Base-by-base conservation (phyloP, 2,888 invertebrate species). In the Leistus spinibarbis region DNA sequence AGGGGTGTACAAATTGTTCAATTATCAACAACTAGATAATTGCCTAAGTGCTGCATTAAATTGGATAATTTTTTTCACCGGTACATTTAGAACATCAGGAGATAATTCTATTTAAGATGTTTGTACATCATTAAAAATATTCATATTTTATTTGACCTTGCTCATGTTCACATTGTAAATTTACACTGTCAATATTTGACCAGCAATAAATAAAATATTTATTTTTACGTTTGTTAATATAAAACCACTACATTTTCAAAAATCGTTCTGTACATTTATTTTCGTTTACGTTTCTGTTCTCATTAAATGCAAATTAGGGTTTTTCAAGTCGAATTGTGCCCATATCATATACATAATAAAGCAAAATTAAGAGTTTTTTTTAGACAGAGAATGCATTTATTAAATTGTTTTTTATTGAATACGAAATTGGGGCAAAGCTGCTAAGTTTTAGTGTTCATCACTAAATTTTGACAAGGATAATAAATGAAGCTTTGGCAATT, bases 381-480 rank as follows among this genome's bases (percentile, higher is more conserved):
- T n/a, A n/a, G n/a, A n/a, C n/a, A n/a, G n/a, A n/a, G 0, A 40
- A 7, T 40, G 40, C 40, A 40, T 40, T 40, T 5, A 7, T 10
- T 10, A 40, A 40, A 40, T 13, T 57, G 17, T 10, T 57, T 57
- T 17, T 2, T 57, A 57, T 57, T 4, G 16, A 20, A 57, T 57
- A 9, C 20, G 9, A 57, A 19, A 57, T 17, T 57, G 7, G 57
- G 16, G 16, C 13, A 3, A 57, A 57, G 16, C 7, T 19, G 16
- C 1, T 19, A 64, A 17, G n/a, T 23, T 4, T 13, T 13, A 40
- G 10, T 13, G 10, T 10, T 40, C 24, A 24, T 24, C 40, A 40
- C 5, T 40, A 7, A 24, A 20, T 23, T 64, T 23, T 64, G 64
- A 69, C 57, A 69, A 69, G 69, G 54, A 57, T 69, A 69, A 69